Percentiles rank a stretch among this genome's conserved stretches.
Conservation (phyloP, 2,888 invertebrate genomes). For the Amorpha juglandis region DNA sequence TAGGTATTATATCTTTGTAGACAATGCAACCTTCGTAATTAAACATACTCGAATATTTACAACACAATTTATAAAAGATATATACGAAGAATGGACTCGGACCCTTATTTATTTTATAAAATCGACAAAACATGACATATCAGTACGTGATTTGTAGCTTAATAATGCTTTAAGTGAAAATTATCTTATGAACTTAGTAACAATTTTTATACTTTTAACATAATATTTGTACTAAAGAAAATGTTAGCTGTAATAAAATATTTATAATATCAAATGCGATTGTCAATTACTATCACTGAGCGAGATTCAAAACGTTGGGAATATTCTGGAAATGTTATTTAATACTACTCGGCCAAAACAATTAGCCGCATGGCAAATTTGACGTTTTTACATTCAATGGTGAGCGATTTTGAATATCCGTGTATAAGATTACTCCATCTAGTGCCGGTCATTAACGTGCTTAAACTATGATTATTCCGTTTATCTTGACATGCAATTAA, state of each 20-base stretch:
- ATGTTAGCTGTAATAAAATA: slow-evolving; percentile 65
- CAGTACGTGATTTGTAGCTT: slow-evolving; percentile 65
- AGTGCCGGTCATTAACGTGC: no score
- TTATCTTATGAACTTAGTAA: slow-evolving; percentile 80
- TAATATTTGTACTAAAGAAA: slow-evolving; percentile 66
- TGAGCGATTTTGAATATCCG: no score
- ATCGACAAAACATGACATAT: slow-evolving; percentile 10
- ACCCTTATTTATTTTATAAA: slow-evolving; percentile 10
- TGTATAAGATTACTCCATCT: no score
- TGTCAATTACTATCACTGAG: slow-evolving; percentile 77
- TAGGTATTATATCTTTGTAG: neutral
- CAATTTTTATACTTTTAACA: slow-evolving; percentile 71
- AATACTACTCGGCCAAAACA: no score
- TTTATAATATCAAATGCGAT: slow-evolving; percentile 56
- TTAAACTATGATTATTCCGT: no score
- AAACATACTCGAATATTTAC: neutral
- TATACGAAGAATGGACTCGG: no score
- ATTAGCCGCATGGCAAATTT: no score
- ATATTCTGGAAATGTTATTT: slow-evolving; percentile 38
- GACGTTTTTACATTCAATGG: no score
- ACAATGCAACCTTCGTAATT: slow-evolving; percentile 10
- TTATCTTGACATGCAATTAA: no score
- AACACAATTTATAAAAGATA: no score
- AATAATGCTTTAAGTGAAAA: slow-evolving; percentile 80
- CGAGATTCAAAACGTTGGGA: slow-evolving; percentile 47